A percentile compares a stretch with the other conserved stretches of the same genome.
These are phyloP conservation scores for Lynx canadensis DNA, from an alignment of 2,113 vertebrate genomes.

Conservation along the genomic window DNA sequence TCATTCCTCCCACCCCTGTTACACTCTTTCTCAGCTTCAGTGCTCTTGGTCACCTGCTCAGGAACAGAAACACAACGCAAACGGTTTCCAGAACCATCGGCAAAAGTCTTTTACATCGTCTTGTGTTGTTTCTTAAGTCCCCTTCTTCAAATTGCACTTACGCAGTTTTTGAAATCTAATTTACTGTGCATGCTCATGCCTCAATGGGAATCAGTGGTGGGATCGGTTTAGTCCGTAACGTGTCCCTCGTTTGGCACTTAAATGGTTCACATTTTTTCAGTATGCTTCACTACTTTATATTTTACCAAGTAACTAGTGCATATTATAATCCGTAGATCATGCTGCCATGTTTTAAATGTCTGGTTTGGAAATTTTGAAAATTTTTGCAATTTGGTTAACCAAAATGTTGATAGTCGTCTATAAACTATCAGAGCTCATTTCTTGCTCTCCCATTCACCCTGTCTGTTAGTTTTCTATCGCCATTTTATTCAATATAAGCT, in stretches of 20 bases:
- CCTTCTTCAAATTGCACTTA: neutral
- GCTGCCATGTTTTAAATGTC: neutral
- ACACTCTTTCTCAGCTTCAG: neutral
- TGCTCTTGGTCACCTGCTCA: neutral
- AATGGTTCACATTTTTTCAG: neutral
- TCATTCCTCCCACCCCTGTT: too few relatives aligned
- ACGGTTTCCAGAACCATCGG: neutral
- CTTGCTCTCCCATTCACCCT: neutral
- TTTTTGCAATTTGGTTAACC: neutral
- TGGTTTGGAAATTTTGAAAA: neutral
- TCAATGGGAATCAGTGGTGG: neutral
- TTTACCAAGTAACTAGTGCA: neutral
- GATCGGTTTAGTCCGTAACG: neutral
- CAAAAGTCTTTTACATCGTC: neutral
- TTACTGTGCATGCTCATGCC: neutral
- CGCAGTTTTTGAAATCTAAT: neutral
- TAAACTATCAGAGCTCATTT: neutral
- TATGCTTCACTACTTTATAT: neutral
- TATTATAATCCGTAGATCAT: neutral
- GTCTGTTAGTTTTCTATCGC: neutral
- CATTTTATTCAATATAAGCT: neutral
- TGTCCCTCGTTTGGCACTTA: neutral
- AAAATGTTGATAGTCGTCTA: neutral
- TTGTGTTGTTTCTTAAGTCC: neutral
- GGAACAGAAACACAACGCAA: neutral